A percentile compares a stretch with the other conserved stretches of the same genome.
Conservation (phyloP, 2,888 invertebrate species). For the Morpho achilles region DNA sequence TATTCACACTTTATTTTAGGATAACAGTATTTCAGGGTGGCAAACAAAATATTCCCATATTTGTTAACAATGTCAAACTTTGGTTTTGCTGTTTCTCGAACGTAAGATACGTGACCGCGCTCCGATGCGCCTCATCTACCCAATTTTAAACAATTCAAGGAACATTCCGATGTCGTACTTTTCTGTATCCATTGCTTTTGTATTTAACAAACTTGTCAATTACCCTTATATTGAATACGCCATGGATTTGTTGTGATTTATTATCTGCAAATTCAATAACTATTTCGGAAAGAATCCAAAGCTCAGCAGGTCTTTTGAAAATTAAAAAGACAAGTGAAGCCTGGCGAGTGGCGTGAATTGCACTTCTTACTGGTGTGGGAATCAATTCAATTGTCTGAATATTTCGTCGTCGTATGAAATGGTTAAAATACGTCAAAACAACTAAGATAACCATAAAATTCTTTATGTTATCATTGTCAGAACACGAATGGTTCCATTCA, state of each 20-base stretch:
- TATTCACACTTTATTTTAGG: background rate
- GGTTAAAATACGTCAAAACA: background rate
- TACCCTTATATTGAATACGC: background rate
- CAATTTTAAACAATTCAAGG: slow-evolving; percentile 1
- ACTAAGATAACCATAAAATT: background rate
- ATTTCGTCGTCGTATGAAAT: background rate
- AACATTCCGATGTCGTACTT: slow-evolving; percentile 1
- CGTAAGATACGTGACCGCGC: slow-evolving; percentile 16
- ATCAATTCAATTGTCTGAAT: slow-evolving; percentile 5
- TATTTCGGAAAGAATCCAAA: slow-evolving; percentile 7
- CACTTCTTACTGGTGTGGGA: background rate
- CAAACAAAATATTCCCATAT: slow-evolving; percentile 1
- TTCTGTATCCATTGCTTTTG: slow-evolving; percentile 11
- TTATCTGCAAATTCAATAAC: background rate
- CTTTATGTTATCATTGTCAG: background rate
- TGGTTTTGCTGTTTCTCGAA: slow-evolving; percentile 11
- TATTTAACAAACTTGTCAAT: background rate
- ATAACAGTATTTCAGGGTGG: background rate
- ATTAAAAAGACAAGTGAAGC: slow-evolving; percentile 11
- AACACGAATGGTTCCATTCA: too few species aligned
- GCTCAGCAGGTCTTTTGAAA: slow-evolving; percentile 14
- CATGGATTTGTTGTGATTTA: slow-evolving; percentile 2
- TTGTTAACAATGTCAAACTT: slow-evolving; percentile 10
- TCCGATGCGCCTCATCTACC: slow-evolving; percentile 18
- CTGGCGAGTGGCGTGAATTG: slow-evolving; percentile 6